Base-by-base conservation (phyloP, 1,140 invertebrate species). In the Drosophila lacteicornis region DNA sequence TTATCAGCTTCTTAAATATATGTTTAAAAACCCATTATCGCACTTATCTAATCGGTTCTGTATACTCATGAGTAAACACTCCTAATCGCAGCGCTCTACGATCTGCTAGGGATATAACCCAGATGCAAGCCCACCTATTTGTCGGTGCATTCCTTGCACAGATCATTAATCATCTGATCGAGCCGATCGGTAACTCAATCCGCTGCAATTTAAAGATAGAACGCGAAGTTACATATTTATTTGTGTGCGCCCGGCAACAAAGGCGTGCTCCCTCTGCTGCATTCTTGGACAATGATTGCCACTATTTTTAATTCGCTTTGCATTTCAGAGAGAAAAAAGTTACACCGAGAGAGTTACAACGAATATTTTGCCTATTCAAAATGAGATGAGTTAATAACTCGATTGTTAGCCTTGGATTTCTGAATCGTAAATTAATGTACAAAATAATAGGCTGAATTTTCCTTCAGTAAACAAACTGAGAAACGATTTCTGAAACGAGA, bases 261-360 rank as follows among this genome's bases (percentile, higher is more conserved):
- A 69, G 75, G 75, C 62, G 75, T 73, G 66, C 76, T 82, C 75
- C 79, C 58, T 49, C 38, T 61, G 59, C 42, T 66, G 69, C 82
- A 86, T 86, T 86, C 83, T 68, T 76, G 42, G 40, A 60, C 47
- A 78, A 53, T 76, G 70, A 76, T 60, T 83, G 57, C 59, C 76
- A 86, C 83, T 86, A 88, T 86, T 86, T 86, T 46, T 80, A 77
- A 68, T 43, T 67, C 56, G 56, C 30, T 27, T 15, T 13, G 13
- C 69, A 59, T 53, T 27, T 17, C n/a, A 15, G 19, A 30, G 57
- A 65, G 17, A 38, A 2, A 13, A 55, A 55, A 2, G 17, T 5
- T 38, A 55, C 13, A 11, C 33, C 5, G 55, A 25, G 19, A 15
- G 33, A 12, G 13, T 19, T 4, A 5, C 15, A 2, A 38, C 9